Conservation (phyloP, 2,113 vertebrate species). For the Scartelaos histophorus region DNA sequence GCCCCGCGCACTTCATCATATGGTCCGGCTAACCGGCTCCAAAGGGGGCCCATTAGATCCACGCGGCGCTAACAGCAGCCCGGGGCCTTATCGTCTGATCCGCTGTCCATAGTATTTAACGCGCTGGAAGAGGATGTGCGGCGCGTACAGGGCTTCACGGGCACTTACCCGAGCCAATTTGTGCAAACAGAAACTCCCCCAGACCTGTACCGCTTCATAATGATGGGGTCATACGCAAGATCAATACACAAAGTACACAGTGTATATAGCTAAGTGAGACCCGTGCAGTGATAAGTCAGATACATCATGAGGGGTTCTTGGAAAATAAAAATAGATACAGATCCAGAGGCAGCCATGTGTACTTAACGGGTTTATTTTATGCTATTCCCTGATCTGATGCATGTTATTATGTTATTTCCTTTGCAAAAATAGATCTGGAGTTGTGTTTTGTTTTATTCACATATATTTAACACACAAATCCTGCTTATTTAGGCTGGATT, state of each 20-base stretch:
- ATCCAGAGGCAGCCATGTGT: not conserved
- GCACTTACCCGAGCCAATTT: conserved; percentile 15
- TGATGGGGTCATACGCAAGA: conserved; percentile 2
- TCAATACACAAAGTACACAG: conserved; percentile 15
- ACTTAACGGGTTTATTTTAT: not conserved
- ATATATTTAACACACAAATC: too few relatives aligned
- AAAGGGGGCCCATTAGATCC: conserved; percentile 61
- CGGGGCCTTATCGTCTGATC: conserved; percentile 43
- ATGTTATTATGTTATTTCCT: too few relatives aligned
- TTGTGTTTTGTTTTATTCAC: too few relatives aligned
- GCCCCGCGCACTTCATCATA: conserved; percentile 54
- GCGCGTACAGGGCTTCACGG: conserved; percentile 7
- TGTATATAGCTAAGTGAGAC: not conserved
- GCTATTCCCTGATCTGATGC: too few relatives aligned
- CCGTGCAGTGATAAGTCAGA: conserved; percentile 22
- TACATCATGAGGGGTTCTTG: conserved; percentile 15
- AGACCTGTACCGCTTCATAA: not conserved
- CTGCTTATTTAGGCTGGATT: too few relatives aligned
- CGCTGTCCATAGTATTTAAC: conserved; percentile 40
- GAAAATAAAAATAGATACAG: not conserved
- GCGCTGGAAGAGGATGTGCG: not conserved
- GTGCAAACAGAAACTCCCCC: conserved; percentile 5
- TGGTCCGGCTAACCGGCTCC: conserved; percentile 38
- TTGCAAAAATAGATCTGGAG: too few relatives aligned
- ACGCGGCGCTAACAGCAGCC: conserved; percentile 45